These are phyloP conservation scores for Dromius quadrimaculatus DNA, from an alignment of 2,888 invertebrate genomes.

Conservation along the genomic window DNA sequence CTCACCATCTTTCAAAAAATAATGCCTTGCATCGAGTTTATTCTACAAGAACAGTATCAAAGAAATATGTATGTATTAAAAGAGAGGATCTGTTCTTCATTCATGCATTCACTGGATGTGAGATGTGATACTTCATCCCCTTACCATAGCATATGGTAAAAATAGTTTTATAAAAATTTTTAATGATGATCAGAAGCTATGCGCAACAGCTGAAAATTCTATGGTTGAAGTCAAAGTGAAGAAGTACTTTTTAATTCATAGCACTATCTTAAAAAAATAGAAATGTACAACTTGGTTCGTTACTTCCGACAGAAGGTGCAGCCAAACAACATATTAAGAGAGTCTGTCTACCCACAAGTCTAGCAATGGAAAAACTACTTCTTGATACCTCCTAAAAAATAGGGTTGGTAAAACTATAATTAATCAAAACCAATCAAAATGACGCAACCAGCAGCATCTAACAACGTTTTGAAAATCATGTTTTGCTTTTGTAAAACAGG, in stretches of 20 bases:
- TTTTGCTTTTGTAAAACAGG: too few relatives aligned
- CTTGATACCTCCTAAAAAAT: too few relatives aligned
- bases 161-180: slow-evolving; percentile 53
- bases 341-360: too few relatives aligned
- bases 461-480: too few relatives aligned
- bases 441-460: too few relatives aligned
- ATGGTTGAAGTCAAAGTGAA: slow-evolving; percentile 53
- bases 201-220: slow-evolving; percentile 54
- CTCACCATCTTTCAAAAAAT: too few relatives aligned
- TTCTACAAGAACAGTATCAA: slow-evolving; percentile 49
- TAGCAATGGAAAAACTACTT: too few relatives aligned
- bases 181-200: slow-evolving; percentile 52
- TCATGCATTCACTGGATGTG: slow-evolving; percentile 53
- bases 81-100: slow-evolving; percentile 52
- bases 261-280: slow-evolving; percentile 53
- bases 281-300: slow-evolving; percentile 50
- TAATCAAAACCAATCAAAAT: too few relatives aligned
- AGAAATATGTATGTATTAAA: slow-evolving; percentile 35
- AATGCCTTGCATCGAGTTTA: slow-evolving; percentile 47
- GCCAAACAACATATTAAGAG: slow-evolving; percentile 52
- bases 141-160: slow-evolving; percentile 53
- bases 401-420: too few relatives aligned
- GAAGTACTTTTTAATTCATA: slow-evolving; percentile 54
- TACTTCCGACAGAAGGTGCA: slow-evolving; percentile 54
- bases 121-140: slow-evolving; percentile 53